Percentiles rank a stretch among this genome's conserved stretches.
phyloP scores from a whole-genome alignment of 2,797 vertebrate species.

The Muscicapa comitata region DNA sequence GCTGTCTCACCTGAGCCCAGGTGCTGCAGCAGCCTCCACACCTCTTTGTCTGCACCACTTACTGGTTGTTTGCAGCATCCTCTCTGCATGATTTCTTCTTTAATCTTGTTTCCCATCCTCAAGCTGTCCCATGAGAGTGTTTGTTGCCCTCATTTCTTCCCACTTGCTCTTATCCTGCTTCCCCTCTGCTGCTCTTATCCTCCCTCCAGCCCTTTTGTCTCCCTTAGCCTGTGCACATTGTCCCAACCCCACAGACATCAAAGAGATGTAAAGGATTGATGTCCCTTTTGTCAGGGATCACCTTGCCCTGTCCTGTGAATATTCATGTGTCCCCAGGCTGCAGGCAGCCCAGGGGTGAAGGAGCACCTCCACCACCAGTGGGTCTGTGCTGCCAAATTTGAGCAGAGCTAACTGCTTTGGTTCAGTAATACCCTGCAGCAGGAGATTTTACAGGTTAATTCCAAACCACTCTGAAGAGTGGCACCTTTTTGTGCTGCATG shows the following conservation, averaged over 20 bases:
- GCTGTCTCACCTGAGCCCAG: neutral
- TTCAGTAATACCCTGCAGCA: neutral
- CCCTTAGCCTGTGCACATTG: neutral
- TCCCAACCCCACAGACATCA: slow-evolving; percentile 23
- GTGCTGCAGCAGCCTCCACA: neutral
- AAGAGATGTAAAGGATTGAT: neutral
- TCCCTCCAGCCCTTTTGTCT: neutral
- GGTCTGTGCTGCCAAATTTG: neutral
- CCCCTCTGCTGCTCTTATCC: neutral
- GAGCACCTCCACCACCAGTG: neutral
- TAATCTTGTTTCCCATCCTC: neutral
- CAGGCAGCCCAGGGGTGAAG: slow-evolving; percentile 4
- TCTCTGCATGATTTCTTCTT: neutral
- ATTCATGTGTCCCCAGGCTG: neutral
- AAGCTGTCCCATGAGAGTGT: neutral
- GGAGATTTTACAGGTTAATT: slow-evolving; percentile 38
- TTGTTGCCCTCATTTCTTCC: slow-evolving; percentile 1
- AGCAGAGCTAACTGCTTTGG: neutral
- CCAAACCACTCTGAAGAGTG: neutral
- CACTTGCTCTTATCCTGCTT: neutral
- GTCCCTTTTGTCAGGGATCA: slow-evolving; percentile 3
- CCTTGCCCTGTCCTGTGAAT: slow-evolving; percentile 28
- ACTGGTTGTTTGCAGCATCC: neutral
- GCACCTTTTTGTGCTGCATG: neutral
- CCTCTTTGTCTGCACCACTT: neutral